Base-by-base conservation (phyloP, 2,797 vertebrate genomes). In the Allobates femoralis region DNA sequence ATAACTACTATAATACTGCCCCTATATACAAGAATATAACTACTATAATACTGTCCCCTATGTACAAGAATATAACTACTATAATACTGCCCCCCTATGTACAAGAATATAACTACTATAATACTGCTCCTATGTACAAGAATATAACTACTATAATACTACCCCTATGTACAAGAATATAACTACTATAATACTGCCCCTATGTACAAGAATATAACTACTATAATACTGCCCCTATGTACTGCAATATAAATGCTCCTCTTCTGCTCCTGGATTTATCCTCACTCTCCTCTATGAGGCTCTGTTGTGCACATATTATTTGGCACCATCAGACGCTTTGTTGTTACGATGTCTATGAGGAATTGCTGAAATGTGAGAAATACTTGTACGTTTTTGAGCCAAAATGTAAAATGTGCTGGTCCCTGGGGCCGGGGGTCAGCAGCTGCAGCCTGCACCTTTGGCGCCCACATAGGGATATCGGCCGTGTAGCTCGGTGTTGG, bases 321-420 rank as follows among this genome's bases (percentile, higher is more conserved):
- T 71, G 19, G 67, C 66, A 32, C 12, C 15, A 26, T 18, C 2
- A 67, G 16, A 19, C 14, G 5, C 10, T 46, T 46, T 46, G 19
- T 46, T 53, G 15, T 71, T n/a, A 23, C 19, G 67, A 71, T 15
- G 21, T n/a, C 37, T 46, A 50, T 12, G 75, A 56, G 76, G 32
- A 60, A 60, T 58, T 60, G 55, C 30, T 58, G 53, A 60, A 56
- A 77, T 77, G 18, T 26, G 51, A 41, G n/a, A 73, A 32, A 30
- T 62, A 62, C 26, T 79, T 37, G 14, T 41, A n/a, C 18, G 51
- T 66, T 41, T 77, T 76, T 26, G 23, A 64, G 56, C 69, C 67
- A 86, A 75, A 66, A 75, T 23, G 71, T 71, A 77, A 82, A 86
- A 77, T 30, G n/a, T 86, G 56, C 76, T 15, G 12, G 18, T n/a